Conservation (phyloP, 2,797 vertebrate species). For the Lateolabrax maculatus region DNA sequence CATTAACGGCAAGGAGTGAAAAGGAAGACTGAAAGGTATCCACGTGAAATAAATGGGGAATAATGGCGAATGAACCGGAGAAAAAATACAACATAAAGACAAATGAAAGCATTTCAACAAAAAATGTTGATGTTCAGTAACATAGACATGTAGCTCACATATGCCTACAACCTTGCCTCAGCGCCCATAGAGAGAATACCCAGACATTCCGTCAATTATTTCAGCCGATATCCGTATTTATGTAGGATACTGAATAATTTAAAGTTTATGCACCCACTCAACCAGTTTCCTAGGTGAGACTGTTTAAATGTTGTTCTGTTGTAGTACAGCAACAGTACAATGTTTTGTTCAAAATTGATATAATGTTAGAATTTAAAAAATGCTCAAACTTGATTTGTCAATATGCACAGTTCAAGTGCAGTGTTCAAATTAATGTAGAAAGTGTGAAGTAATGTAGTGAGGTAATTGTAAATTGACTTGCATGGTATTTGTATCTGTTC, state of each 20-base stretch:
- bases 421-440: slow-evolving; percentile 1
- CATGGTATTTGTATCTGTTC: neutral
- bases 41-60: neutral
- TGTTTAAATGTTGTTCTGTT: neutral
- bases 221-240: neutral
- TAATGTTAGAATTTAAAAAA: neutral
- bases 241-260: neutral
- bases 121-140: neutral
- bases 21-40: neutral
- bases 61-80: neutral
- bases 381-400: neutral
- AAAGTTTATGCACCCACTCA: neutral
- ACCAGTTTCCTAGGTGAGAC: neutral
- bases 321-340: neutral
- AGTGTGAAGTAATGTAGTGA: neutral
- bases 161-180: neutral
- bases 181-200: neutral
- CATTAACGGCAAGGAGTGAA: neutral
- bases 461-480: slow-evolving; percentile 9
- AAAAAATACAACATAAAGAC: slow-evolving; percentile 5
- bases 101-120: neutral
- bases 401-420: neutral
- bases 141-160: neutral
- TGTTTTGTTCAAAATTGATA: neutral
- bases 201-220: neutral